Evolutionary conservation across 2,888 invertebrate species (phyloP), one percentile per base, ranked within the genome.

Genomic region (Drosophila mercatorum): DNA sequence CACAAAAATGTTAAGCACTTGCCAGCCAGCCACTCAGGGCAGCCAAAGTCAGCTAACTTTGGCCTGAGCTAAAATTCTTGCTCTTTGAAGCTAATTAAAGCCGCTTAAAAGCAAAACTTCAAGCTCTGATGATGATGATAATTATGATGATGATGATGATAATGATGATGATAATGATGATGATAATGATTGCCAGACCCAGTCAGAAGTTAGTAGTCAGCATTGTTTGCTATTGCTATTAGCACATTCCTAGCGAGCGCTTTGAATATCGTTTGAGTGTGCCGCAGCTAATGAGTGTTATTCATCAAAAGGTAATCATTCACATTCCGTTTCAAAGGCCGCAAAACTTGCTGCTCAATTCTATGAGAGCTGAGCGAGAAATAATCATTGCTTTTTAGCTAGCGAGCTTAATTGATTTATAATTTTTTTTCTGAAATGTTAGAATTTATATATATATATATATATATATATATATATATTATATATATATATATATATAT

Each of bases 1-100:
- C 84, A 78, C 73, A 84, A 84, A 78, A 75, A 85, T 85, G 71
- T 68, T 75, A 68, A 85, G 86, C 80, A 70, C 76, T 84, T 72
- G 43, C 58, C 58, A 60, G 49, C 22, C 56, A 31, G 11, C 7
- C 55, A 17, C 34, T 40, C 22, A 17, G 17, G 31, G 49, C 41
- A 64, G 11, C 28, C 44, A 52, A 41, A 51, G 53, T 31, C 47
- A 47, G 49, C 26, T 43, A 55, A 61, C 68, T 57, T 57, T 73
- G 71, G 52, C 44, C 62, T 70, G 44, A 76, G 80, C 76, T 82
- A 73, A 64, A 80, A 72, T 72, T 77, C 58, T 51, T 34, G 51
- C 41, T 67, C 67, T 41, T 60, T 62, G 51, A 31, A 57, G 70
- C 83, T 80, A 88, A 83, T 83, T 88, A 83, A 83, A 83, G 89